These are phyloP conservation scores for Smutsia gigantea DNA, from an alignment of 2,797 vertebrate genomes.

Conservation along the genomic window DNA sequence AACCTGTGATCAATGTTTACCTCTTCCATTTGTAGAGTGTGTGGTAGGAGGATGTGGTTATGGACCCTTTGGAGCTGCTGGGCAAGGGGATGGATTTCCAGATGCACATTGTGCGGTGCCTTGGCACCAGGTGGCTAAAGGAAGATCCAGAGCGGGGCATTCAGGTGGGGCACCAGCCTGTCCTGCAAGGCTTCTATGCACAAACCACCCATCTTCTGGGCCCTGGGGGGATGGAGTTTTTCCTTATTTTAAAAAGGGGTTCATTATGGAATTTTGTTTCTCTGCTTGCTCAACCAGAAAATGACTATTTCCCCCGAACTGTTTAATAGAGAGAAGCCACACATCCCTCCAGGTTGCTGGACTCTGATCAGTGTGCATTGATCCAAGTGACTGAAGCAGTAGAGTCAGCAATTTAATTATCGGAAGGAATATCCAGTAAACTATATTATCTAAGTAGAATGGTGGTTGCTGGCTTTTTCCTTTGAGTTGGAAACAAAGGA, in stretches of 20 bases:
- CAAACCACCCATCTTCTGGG: neutral
- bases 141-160: slow-evolving; percentile 88
- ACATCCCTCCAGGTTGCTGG: neutral
- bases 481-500: slow-evolving; percentile 3
- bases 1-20: neutral
- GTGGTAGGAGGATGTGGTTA: slow-evolving; percentile 91
- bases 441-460: neutral
- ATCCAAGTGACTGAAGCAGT: neutral
- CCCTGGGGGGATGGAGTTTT: neutral
- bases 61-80: slow-evolving; percentile 91
- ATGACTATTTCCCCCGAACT: neutral
- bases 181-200: rapidly evolving
- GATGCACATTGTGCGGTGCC: slow-evolving; percentile 90
- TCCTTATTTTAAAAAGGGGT: neutral
- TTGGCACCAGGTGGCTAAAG: slow-evolving; percentile 92
- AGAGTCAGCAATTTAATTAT: neutral
- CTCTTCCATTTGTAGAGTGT: slow-evolving; percentile 81
- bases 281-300: neutral
- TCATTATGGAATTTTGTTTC: neutral
- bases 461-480: neutral
- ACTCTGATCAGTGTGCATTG: neutral
- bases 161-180: slow-evolving; percentile 89
- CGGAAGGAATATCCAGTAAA: neutral
- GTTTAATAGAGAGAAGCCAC: neutral
- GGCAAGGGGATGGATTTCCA: slow-evolving; percentile 91